Percentiles rank a stretch among this genome's conserved stretches.
Evolutionary conservation across 2,888 invertebrate genomes (phyloP).

Genomic region (Arrhopalites spinosus): DNA sequence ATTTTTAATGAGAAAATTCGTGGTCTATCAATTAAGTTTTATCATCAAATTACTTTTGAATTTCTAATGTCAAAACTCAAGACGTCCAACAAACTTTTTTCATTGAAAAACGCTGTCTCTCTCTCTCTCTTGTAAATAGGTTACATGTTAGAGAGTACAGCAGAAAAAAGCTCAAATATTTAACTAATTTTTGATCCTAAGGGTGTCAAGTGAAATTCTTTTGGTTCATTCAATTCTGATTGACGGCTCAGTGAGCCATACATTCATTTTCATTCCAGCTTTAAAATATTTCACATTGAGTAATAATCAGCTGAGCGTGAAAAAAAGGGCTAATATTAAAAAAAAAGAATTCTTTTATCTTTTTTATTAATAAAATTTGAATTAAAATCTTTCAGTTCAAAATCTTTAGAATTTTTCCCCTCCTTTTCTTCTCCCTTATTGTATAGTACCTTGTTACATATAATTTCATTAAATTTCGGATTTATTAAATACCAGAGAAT

Average conservation of each 20-base stretch:
- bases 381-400: too few species aligned
- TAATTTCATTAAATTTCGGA: constrained; percentile 2
- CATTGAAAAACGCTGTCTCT: not conserved
- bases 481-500: not conserved
- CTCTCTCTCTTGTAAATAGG: too few species aligned
- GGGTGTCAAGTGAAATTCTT: not conserved
- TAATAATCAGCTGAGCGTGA: not conserved
- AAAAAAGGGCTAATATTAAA: too few species aligned
- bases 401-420: not conserved
- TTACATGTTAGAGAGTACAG: too few species aligned
- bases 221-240: not conserved
- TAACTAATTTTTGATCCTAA: too few species aligned
- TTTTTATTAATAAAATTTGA: too few species aligned
- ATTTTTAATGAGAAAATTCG: constrained; percentile 15
- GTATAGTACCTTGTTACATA: not conserved
- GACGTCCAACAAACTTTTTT: not conserved
- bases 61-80: not conserved
- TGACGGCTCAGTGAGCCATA: constrained; percentile 14
- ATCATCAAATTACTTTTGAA: constrained; percentile 13
- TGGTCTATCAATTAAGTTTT: constrained; percentile 13
- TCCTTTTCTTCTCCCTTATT: not conserved
- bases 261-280: not conserved
- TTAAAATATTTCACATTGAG: not conserved
- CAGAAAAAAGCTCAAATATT: too few species aligned
- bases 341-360: too few species aligned